Base-by-base conservation (phyloP, 1,140 invertebrate species). In the Zaprionus lachaisei region DNA sequence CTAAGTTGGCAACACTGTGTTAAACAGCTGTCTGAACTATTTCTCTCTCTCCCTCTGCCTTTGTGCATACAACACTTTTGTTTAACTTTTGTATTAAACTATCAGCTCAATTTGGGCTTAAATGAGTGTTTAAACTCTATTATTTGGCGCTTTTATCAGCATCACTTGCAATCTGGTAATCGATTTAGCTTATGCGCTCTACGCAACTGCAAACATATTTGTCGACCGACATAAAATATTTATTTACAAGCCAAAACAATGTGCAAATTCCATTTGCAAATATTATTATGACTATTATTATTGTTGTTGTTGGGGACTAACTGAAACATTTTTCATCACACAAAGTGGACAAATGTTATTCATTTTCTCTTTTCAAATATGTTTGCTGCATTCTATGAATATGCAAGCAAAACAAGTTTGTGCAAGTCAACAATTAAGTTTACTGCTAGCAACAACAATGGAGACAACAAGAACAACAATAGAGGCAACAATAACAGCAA, bases 341-440 rank as follows among this genome's bases (percentile, higher is more conserved):
- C 7, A 49, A 22, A 20, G 20, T 22, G 47, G 11, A 49, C 9
- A 49, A 49, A 22, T 49, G 15, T 20, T 47, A 17, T 17, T 6
- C n/a, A 47, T 17, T 17, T 24, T 51, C 47, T 24, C 9, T 51
- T 51, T 51, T 51, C 17, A 22, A 4, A 54, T 69, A 77, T 80
- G 69, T 51, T 69, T 63, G 22, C 34, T 47, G n/a, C 69, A 77
- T 67, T 80, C 65, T 79, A 79, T 87, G 70, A 77, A 87, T 87
- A 87, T 89, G 84, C 75, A 77, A 75, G 24, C 47, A 51, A 54
- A 56, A 72, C 62, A 77, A 72, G 44, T 65, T 77, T 54, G 41
- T 65, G 63, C 66, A 72, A 87, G 83, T 78, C 69, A 87, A 87
- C 77, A 86, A 83, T 87, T 78, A 83, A 78, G 66, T 80, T 82